A percentile compares a stretch with the other conserved stretches of the same genome.
These are phyloP conservation scores for Diplodus sargus DNA, from an alignment of 2,797 vertebrate genomes.

Conservation along the genomic window DNA sequence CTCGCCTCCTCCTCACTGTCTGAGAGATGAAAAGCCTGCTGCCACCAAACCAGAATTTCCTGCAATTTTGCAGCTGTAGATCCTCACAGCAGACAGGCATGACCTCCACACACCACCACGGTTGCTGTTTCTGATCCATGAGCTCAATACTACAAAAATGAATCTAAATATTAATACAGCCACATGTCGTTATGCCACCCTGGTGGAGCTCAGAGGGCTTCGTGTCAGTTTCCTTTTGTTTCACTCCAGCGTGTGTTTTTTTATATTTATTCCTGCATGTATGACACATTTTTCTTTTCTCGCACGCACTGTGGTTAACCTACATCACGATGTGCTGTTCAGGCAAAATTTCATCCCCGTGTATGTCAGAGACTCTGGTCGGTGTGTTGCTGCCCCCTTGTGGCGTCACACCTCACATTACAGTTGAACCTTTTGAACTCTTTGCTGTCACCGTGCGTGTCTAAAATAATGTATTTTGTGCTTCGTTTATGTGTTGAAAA, in stretches of 20 bases:
- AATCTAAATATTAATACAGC: neutral
- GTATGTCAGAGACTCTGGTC: neutral
- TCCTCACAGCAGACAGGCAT: neutral
- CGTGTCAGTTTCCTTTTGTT: neutral
- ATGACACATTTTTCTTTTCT: constrained; percentile 4
- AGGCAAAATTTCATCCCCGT: neutral
- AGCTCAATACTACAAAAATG: neutral
- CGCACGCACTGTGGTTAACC: neutral
- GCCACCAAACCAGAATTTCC: neutral
- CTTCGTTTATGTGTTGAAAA: neutral
- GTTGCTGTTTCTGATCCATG: constrained; percentile 1
- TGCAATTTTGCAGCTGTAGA: neutral
- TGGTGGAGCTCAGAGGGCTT: neutral
- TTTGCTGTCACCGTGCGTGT: no score
- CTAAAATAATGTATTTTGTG: neutral
- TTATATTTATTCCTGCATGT: neutral
- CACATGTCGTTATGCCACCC: neutral
- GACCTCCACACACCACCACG: neutral
- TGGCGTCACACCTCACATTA: constrained; percentile 8
- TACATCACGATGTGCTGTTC: neutral
- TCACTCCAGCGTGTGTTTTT: neutral
- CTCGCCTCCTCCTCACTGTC: neutral
- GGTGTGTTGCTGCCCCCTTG: constrained; percentile 59
- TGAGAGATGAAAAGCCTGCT: constrained; percentile 29
- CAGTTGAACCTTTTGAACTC: constrained; percentile 5